phyloP scores from a whole-genome alignment of 2,888 invertebrate genomes.

The Labia minor region DNA sequence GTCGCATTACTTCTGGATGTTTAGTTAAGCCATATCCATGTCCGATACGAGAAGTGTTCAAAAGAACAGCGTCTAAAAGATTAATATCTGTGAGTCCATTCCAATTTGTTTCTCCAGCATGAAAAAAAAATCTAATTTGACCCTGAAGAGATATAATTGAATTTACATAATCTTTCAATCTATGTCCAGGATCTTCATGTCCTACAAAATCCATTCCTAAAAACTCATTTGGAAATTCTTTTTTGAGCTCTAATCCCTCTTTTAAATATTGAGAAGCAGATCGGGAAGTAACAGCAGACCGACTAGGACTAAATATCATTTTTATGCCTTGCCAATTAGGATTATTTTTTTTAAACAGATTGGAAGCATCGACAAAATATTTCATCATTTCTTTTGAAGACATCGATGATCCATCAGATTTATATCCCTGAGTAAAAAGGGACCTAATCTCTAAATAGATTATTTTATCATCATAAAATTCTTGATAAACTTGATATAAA shows the following conservation, averaged over 20 bases:
- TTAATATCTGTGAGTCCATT: slow-evolving; percentile 21
- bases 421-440: slow-evolving; percentile 29
- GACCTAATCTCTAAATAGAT: slow-evolving; percentile 59
- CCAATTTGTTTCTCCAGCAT: slow-evolving; percentile 57
- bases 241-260: slow-evolving; percentile 41
- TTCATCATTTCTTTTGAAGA: slow-evolving; percentile 45
- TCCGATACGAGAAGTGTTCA: slow-evolving; percentile 64
- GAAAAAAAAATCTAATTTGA: slow-evolving; percentile 57
- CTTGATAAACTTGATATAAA: slow-evolving; percentile 50
- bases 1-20: slow-evolving; percentile 54
- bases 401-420: slow-evolving; percentile 46
- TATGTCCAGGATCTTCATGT: slow-evolving; percentile 59
- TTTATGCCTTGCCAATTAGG: slow-evolving; percentile 57
- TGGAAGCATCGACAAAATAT: slow-evolving; percentile 46
- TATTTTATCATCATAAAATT: slow-evolving; percentile 54
- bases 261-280: slow-evolving; percentile 27
- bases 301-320: slow-evolving; percentile 54
- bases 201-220: slow-evolving; percentile 75
- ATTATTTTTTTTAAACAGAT: slow-evolving; percentile 46
- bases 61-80: slow-evolving; percentile 56
- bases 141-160: background rate
- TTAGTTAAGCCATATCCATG: slow-evolving; percentile 65
- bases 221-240: slow-evolving; percentile 50
- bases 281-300: slow-evolving; percentile 24
- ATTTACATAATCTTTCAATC: slow-evolving; percentile 37